Evolutionary conservation across 2,888 invertebrate species (phyloP).

Genomic region (Cetonia aurata): DNA sequence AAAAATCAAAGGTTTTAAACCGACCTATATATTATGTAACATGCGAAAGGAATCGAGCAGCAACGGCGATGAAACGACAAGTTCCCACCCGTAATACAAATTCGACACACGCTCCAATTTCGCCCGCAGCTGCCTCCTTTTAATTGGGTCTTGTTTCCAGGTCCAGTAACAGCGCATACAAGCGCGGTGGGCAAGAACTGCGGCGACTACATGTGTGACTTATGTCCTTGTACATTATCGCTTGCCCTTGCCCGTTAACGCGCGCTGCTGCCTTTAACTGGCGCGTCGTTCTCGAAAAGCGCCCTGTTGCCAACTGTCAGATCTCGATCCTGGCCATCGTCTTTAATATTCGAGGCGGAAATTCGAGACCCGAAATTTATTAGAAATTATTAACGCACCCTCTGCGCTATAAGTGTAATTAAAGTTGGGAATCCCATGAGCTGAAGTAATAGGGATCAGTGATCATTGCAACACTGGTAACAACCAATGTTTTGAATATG

Average conservation of each 20-base stretch:
- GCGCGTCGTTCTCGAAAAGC: not conserved
- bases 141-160: slow-evolving; percentile 33
- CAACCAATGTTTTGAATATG: not conserved
- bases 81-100: slow-evolving; percentile 6
- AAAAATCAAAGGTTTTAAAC: too few species aligned
- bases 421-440: slow-evolving; percentile 20
- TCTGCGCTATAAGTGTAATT: slow-evolving; percentile 4
- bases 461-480: not conserved
- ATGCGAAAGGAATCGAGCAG: too few species aligned
- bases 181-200: not conserved
- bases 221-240: slow-evolving; percentile 31
- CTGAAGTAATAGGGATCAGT: not conserved
- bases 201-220: slow-evolving; percentile 15
- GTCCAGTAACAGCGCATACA: slow-evolving; percentile 7
- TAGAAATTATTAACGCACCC: slow-evolving; percentile 25
- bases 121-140: slow-evolving; percentile 32
- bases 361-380: slow-evolving; percentile 24
- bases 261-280: not conserved
- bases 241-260: not conserved
- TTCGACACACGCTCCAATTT: slow-evolving; percentile 36
- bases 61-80: too few species aligned
- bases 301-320: not conserved
- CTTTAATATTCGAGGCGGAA: slow-evolving; percentile 19
- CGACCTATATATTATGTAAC: too few species aligned
- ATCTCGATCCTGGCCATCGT: not conserved